A percentile compares a stretch with the other conserved stretches of the same genome.
Evolutionary conservation across 2,797 vertebrate genomes (phyloP).

Genomic region (Dallia pectoralis): DNA sequence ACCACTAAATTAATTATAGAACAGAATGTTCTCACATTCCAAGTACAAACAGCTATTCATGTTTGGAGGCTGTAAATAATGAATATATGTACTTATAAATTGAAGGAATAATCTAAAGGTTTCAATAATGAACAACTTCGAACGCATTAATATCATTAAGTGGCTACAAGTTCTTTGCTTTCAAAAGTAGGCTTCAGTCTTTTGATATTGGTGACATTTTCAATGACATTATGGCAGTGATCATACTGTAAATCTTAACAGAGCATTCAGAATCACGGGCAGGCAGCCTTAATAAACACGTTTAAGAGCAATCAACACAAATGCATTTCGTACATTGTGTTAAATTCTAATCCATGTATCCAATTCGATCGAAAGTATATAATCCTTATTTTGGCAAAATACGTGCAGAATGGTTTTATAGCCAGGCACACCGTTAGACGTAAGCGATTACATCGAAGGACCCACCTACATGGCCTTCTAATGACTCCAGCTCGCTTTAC

Average conservation of each 20-base stretch:
- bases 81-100: not conserved
- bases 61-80: not conserved
- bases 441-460: constrained; percentile 28
- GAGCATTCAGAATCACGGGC: too few species aligned
- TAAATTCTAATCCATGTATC: too few species aligned
- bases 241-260: not conserved
- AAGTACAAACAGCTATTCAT: not conserved
- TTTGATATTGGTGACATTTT: constrained; percentile 1
- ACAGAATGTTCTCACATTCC: not conserved
- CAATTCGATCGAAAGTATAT: not conserved
- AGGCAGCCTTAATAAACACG: not conserved
- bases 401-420: not conserved
- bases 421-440: constrained; percentile 36
- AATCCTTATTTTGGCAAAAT: not conserved
- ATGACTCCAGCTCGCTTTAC: not conserved
- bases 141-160: not conserved
- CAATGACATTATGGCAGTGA: not conserved
- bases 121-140: not conserved
- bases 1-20: too few species aligned
- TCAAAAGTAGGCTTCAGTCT: not conserved
- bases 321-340: not conserved
- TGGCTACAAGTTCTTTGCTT: not conserved
- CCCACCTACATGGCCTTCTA: constrained; percentile 42
- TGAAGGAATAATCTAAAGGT: not conserved
- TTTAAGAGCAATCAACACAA: not conserved